phyloP scores from a whole-genome alignment of 2,113 vertebrate species.

The Mungos mungo region DNA sequence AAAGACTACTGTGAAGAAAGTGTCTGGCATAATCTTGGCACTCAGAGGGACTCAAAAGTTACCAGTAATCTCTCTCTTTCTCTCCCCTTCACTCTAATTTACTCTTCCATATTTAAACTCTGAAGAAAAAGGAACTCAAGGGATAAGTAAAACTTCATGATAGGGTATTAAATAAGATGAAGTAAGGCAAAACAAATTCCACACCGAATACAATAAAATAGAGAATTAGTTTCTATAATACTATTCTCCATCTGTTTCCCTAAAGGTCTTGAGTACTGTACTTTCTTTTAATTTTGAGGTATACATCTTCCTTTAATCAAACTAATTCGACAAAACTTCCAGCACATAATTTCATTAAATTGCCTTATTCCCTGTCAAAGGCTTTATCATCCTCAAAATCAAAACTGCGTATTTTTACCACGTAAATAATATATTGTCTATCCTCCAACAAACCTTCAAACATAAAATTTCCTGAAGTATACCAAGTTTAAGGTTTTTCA shows the following conservation, averaged over 20 bases:
- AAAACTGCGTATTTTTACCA: constrained; percentile 33
- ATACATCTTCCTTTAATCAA: not conserved
- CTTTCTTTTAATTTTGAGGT: not conserved
- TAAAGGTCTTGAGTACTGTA: not conserved
- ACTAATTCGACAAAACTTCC: not conserved
- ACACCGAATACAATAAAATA: not conserved
- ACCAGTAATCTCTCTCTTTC: not conserved
- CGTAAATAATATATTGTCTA: not conserved
- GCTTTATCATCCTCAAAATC: constrained; percentile 2
- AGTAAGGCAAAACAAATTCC: constrained; percentile 30
- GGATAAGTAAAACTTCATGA: not conserved
- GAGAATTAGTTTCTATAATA: not conserved
- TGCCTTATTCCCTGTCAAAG: constrained; percentile 19
- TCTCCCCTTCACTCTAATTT: not conserved
- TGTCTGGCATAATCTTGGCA: not conserved
- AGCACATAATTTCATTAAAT: not conserved
- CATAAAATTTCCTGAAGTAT: not conserved
- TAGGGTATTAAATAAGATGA: not conserved
- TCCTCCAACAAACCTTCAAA: not conserved
- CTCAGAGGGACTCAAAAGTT: not conserved
- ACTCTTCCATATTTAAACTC: constrained; percentile 11
- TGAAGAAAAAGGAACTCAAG: not conserved
- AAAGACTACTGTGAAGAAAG: not conserved
- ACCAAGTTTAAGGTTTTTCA: not conserved
- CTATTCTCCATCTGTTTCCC: not conserved